phyloP scores from a whole-genome alignment of 2,888 invertebrate species.

The Amiota minor region DNA sequence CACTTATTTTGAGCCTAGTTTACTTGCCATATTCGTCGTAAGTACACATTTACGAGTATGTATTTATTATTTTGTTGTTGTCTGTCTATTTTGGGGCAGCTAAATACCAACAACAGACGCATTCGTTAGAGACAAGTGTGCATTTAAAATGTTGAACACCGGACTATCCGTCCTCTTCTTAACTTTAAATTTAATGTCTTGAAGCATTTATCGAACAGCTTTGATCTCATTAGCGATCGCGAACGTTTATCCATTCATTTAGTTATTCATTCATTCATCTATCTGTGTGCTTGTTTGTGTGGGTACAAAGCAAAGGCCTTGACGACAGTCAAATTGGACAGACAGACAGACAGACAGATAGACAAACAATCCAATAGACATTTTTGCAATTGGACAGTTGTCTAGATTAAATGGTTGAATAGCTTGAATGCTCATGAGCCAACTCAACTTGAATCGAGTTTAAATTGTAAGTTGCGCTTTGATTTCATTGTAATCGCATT shows the following conservation, averaged over 20 bases:
- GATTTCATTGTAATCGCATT: slow-evolving; percentile 16
- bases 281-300: slow-evolving; percentile 1
- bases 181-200: slow-evolving; percentile 1
- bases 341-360: background rate
- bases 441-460: background rate
- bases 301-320: slow-evolving; percentile 8
- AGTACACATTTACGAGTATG: too few relatives aligned
- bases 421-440: background rate
- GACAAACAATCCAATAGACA: background rate
- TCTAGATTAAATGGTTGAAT: background rate
- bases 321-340: background rate
- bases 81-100: too few relatives aligned
- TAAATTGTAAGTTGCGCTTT: background rate
- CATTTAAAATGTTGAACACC: background rate
- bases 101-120: slow-evolving; percentile 7
- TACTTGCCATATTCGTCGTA: background rate
- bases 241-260: background rate
- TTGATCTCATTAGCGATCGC: slow-evolving; percentile 17
- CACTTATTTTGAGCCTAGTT: background rate
- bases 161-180: background rate
- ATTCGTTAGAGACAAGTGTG: slow-evolving; percentile 18
- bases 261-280: too few relatives aligned
- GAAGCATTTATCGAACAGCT: background rate
- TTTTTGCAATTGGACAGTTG: background rate
- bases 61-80: too few relatives aligned